Evolutionary conservation across 1,140 invertebrate genomes (phyloP).

Genomic region (Drosophila rhopaloa): DNA sequence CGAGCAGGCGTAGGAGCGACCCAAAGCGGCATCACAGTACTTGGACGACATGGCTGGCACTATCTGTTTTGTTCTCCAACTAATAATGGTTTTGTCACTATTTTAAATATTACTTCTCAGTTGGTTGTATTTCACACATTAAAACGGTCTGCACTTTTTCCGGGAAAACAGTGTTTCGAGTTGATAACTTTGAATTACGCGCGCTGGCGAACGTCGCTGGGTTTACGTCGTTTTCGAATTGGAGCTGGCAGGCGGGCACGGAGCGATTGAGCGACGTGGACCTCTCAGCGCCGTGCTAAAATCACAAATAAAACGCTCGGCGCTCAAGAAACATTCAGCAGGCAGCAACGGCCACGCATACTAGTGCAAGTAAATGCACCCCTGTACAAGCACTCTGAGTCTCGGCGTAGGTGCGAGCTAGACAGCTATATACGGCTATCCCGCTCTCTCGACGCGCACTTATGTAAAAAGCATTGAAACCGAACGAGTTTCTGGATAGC

Average conservation of each 20-base stretch:
- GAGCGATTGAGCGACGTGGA: slow-evolving; percentile 70
- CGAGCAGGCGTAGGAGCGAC: slow-evolving; percentile 39
- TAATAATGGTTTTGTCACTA: slow-evolving; percentile 7
- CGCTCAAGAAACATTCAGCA: slow-evolving; percentile 77
- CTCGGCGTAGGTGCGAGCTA: slow-evolving; percentile 16
- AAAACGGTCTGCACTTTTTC: slow-evolving; percentile 39
- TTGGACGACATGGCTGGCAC: slow-evolving; percentile 55
- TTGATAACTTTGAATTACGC: slow-evolving; percentile 78
- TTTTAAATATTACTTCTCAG: slow-evolving; percentile 17
- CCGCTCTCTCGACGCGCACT: slow-evolving; percentile 58
- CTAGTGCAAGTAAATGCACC: slow-evolving; percentile 60
- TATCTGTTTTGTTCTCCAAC: slow-evolving; percentile 9
- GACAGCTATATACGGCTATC: neutral
- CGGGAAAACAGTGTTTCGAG: slow-evolving; percentile 20
- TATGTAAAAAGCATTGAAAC: slow-evolving; percentile 82
- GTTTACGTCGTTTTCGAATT: slow-evolving; percentile 76
- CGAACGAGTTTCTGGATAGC: slow-evolving; percentile 69
- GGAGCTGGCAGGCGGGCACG: slow-evolving; percentile 55
- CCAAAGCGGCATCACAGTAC: slow-evolving; percentile 66
- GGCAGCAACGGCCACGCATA: slow-evolving; percentile 49
- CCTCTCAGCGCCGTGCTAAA: slow-evolving; percentile 78
- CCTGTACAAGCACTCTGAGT: slow-evolving; percentile 49
- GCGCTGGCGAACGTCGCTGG: slow-evolving; percentile 41
- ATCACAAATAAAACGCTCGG: slow-evolving; percentile 82
- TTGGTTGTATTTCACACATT: slow-evolving; percentile 15